A percentile compares a stretch with the other conserved stretches of the same genome.
These are phyloP conservation scores for Actias luna DNA, from an alignment of 2,888 invertebrate species.

Conservation along the genomic window DNA sequence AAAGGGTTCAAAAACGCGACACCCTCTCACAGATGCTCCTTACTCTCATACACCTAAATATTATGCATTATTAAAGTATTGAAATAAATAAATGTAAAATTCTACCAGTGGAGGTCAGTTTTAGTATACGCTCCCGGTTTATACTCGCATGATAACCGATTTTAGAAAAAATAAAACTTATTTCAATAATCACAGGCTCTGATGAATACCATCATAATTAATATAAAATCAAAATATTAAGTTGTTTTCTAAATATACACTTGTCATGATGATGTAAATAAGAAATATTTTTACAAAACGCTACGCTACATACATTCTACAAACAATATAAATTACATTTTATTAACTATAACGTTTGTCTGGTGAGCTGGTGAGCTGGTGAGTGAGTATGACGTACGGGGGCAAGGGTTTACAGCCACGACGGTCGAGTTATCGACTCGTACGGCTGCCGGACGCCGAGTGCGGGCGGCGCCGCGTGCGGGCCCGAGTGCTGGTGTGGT, in stretches of 20 bases:
- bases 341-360: slow-evolving; percentile 61
- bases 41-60: neutral
- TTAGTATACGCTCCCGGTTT: neutral
- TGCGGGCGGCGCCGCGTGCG: slow-evolving; percentile 63
- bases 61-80: neutral
- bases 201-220: slow-evolving; percentile 30
- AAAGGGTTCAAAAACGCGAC: neutral
- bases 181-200: slow-evolving; percentile 41
- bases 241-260: slow-evolving; percentile 37
- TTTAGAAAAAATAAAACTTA: slow-evolving; percentile 45
- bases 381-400: too few relatives aligned
- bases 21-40: neutral
- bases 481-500: too few relatives aligned
- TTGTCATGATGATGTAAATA: slow-evolving; percentile 58
- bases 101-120: too few relatives aligned
- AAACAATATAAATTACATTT: slow-evolving; percentile 69
- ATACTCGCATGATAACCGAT: slow-evolving; percentile 7
- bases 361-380: too few relatives aligned
- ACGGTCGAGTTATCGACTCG: slow-evolving; percentile 85
- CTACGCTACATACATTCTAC: slow-evolving; percentile 58
- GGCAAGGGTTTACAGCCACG: slow-evolving; percentile 87
- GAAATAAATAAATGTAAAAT: neutral
- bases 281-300: slow-evolving; percentile 52
- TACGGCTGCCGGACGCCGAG: slow-evolving; percentile 88
- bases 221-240: slow-evolving; percentile 24